phyloP scores from a whole-genome alignment of 2,113 vertebrate species.

The Orycteropus afer region DNA sequence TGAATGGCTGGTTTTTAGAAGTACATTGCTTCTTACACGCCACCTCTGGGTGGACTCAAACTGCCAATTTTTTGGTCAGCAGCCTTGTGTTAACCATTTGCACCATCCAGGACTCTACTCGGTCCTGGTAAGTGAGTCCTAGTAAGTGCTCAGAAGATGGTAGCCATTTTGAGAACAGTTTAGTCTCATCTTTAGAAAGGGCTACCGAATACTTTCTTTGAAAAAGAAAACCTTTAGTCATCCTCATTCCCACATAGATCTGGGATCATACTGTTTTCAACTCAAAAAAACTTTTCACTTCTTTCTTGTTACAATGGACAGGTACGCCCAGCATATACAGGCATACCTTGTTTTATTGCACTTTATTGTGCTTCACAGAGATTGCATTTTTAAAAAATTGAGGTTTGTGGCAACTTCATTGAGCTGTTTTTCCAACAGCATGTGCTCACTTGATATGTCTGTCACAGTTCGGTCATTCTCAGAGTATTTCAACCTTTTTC shows the following conservation, averaged over 20 bases:
- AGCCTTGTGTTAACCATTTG: not conserved
- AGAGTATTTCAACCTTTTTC: too few species aligned
- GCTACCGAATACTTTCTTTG: not conserved
- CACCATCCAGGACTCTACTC: not conserved
- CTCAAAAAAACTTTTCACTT: not conserved
- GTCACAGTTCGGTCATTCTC: too few species aligned
- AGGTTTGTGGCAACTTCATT: too few species aligned
- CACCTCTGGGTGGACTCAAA: not conserved
- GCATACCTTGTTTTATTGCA: too few species aligned
- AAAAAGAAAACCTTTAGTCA: not conserved
- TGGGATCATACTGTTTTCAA: not conserved
- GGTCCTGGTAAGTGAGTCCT: not conserved
- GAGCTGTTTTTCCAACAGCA: too few species aligned
- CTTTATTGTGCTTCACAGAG: too few species aligned
- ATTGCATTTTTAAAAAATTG: too few species aligned
- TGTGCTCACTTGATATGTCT: too few species aligned
- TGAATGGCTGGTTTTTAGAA: not conserved
- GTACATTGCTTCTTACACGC: not conserved
- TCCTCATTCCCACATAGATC: not conserved
- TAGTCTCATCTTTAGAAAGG: conserved; percentile 15
- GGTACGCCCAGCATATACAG: not conserved
- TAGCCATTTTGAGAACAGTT: conserved; percentile 29
- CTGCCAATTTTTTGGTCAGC: not conserved
- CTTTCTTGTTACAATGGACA: not conserved
- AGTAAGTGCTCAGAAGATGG: not conserved